Evolutionary conservation across 1,140 invertebrate genomes (phyloP), one percentile per base, ranked within the genome.

Genomic region (Metopolophium dirhodum): DNA sequence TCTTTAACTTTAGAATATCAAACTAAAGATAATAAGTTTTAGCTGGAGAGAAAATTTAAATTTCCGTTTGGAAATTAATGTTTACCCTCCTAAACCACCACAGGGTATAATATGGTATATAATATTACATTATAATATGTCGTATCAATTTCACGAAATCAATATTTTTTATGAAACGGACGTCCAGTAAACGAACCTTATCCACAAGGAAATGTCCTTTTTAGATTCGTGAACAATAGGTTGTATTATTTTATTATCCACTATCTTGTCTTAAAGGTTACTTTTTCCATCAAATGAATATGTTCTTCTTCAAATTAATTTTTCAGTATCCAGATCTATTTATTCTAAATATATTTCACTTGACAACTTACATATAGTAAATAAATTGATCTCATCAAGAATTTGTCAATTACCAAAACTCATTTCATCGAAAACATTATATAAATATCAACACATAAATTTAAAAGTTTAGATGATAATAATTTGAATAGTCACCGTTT

Each of bases 381-480:
- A 18, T 77, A 77, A 68, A 18, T 77, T 77, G n/a, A n/a, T 49
- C 2, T 88, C 20, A 45, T 88, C 8, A 23, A 54, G 18, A 88
- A 88, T 88, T 88, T 35, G n/a, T 35, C 49, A 54, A 88, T 88
- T 88, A 88, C 49, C 22, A 35, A 18, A 37, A 54, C 20, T 23
- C 41, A 45, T 88, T 88, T 88, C 18, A 88, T n/a, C 20, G 20
- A n/a, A n/a, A 54, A 54, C 87, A 54, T 88, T 88, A 77, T n/a
- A 77, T 68, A 88, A n/a, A n/a, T 88, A 88, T 54, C 87, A 88
- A 35, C 87, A 51, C 23, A 88, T 88, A 7, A 30, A 88, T 54
- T 88, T 88, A 54, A 88, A 88, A 88, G 87, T 88, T 88, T 88
- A 35, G 22, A 88, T 49, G n/a, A 49, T 88, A 54, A 88, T 88